Evolutionary conservation across 2,888 invertebrate species (phyloP), one percentile per base, ranked within the genome.

Genomic region (Mimachlamys varia): DNA sequence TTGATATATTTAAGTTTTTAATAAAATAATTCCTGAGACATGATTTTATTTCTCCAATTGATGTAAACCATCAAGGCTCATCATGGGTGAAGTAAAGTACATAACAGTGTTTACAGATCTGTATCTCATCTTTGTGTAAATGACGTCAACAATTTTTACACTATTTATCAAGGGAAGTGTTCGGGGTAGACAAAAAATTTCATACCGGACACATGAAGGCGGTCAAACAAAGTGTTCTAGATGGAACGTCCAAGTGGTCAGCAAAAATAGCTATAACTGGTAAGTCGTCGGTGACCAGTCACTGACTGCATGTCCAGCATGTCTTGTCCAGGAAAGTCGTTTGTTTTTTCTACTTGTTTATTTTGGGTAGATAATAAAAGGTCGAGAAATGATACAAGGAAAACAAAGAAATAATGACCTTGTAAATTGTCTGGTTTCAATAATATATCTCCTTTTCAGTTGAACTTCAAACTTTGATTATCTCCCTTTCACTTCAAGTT

Each of bases 201-300:
- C 95, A 96, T 97, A 97, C 98, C 94, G 98, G 99, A 96, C 99
- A 99, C 97, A 99, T 99, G 99, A 99, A 98, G 97, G 98, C 99
- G 94, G 99, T 99, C 96, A 99, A 99, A 98, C 99, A 99, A 97
- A 98, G 99, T 96, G 99, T 99, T 96, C 98, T 99, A 97, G 99
- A 99, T 97, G 99, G 99, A 97, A 99, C 99, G 95, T 99, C 99
- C 97, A 99, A 99, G 97, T 99, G 99, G 99, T 99, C 99, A 97
- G 99, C 99, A 96, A 99, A 99, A 98, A 99, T 99, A 97, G 99
- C 99, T 97, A 99, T 99, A 97, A 99, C 99, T 98, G 99, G 99
- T 99, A 98, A 98, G 98, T 92, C 53, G 7, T 88, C 27, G 19
- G 37, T 38, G 19, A 55, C 19, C 53, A 13, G 53, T 62, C 88